Evolutionary conservation across 2,113 vertebrate genomes (phyloP).

Genomic region (Puffinus mauretanicus): DNA sequence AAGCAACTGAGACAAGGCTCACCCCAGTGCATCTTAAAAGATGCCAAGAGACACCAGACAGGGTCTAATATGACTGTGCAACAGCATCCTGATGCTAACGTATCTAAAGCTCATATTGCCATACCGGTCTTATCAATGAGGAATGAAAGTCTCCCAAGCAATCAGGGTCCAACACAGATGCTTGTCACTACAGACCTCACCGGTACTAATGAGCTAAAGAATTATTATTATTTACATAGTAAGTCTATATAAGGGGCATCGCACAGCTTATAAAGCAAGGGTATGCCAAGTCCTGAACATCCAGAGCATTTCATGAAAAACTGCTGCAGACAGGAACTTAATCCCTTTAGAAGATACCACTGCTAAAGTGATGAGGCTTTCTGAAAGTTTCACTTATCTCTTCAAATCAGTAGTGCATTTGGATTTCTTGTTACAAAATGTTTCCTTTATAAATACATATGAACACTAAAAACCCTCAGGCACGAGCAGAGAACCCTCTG

Average conservation of each 20-base stretch:
- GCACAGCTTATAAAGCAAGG: neutral
- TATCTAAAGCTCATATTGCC: neutral
- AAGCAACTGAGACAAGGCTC: neutral
- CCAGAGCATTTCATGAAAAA: neutral
- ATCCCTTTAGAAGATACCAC: neutral
- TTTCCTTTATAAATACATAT: neutral
- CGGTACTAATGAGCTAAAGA: neutral
- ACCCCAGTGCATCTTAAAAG: neutral
- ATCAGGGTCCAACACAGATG: neutral
- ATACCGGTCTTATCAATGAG: neutral
- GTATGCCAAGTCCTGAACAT: neutral
- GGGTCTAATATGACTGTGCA: accelerated
- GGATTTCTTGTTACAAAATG: neutral
- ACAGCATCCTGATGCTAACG: neutral
- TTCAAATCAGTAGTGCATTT: neutral
- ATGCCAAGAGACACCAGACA: neutral
- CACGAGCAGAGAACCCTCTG: neutral
- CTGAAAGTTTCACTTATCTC: neutral
- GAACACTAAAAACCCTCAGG: neutral
- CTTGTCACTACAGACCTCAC: neutral
- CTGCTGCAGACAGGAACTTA: neutral
- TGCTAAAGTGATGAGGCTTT: neutral
- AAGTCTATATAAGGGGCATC: neutral
- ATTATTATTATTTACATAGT: neutral
- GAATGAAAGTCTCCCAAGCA: neutral